Evolutionary conservation across 2,888 invertebrate genomes (phyloP).

Genomic region (Campoplex capitator): DNA sequence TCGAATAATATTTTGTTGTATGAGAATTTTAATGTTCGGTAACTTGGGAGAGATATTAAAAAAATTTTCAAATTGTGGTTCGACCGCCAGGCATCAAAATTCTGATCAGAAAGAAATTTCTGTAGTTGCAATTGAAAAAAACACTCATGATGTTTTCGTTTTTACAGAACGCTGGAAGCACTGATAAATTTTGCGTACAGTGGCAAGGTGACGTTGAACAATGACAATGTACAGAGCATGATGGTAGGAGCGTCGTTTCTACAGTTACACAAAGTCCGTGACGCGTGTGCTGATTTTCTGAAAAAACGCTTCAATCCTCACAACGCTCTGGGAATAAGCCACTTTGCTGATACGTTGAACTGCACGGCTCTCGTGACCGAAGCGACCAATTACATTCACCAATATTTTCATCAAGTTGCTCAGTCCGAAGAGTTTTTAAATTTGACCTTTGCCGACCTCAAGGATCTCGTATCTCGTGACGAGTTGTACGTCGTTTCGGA

Average conservation of each 20-base stretch:
- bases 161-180: constrained; percentile 90
- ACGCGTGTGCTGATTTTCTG: constrained; percentile 93
- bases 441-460: constrained; percentile 87
- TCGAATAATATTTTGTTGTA: not conserved
- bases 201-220: constrained; percentile 91
- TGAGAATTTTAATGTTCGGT: not conserved
- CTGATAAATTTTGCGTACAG: constrained; percentile 95
- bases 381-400: constrained; percentile 92
- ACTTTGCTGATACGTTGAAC: constrained; percentile 92
- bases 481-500: constrained; percentile 91
- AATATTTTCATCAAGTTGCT: constrained; percentile 92
- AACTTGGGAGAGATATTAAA: not conserved
- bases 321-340: constrained; percentile 92
- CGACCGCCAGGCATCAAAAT: too few relatives aligned
- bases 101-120: too few relatives aligned
- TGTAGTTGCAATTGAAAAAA: too few relatives aligned
- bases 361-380: constrained; percentile 90
- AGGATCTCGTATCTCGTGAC: constrained; percentile 90
- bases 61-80: too few relatives aligned
- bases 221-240: constrained; percentile 92
- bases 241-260: constrained; percentile 94
- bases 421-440: constrained; percentile 91
- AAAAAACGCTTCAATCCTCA: constrained; percentile 91
- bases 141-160: constrained; percentile 46
- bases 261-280: constrained; percentile 91